These are phyloP conservation scores for Hydrotaea diabolus DNA, from an alignment of 2,888 invertebrate genomes.

Conservation along the genomic window DNA sequence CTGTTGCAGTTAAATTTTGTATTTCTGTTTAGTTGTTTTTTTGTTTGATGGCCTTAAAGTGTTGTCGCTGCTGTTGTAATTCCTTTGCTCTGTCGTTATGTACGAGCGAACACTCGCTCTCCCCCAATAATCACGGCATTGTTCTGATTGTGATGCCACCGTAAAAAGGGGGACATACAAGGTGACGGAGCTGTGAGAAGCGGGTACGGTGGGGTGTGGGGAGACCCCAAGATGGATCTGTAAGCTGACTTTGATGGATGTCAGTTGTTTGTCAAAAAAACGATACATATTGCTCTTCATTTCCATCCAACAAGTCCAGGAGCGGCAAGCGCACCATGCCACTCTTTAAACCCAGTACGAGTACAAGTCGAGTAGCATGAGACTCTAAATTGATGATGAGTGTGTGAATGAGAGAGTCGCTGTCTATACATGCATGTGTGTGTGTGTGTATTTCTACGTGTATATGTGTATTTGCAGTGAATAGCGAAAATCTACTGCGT, in stretches of 20 bases:
- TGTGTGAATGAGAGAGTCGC: slow-evolving; percentile 56
- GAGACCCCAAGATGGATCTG: slow-evolving; percentile 52
- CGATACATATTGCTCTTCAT: slow-evolving; percentile 60
- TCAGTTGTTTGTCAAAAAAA: slow-evolving; percentile 79
- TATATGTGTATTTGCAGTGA: slow-evolving; percentile 61
- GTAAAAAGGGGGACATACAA: too few species aligned
- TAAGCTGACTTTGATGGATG: slow-evolving; percentile 78
- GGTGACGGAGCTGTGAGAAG: neutral
- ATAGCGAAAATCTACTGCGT: slow-evolving; percentile 69
- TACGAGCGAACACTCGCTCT: too few species aligned
- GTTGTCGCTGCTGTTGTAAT: slow-evolving; percentile 8
- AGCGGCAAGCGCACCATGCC: slow-evolving; percentile 24
- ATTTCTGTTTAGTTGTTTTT: slow-evolving; percentile 56
- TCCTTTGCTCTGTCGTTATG: too few species aligned
- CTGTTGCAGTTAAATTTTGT: slow-evolving; percentile 1
- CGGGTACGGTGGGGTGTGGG: neutral
- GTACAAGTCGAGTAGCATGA: neutral
- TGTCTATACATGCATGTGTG: neutral
- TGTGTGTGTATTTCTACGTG: too few species aligned
- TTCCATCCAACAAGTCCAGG: slow-evolving; percentile 28
- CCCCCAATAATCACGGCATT: slow-evolving; percentile 4
- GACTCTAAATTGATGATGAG: slow-evolving; percentile 65
- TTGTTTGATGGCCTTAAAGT: neutral
- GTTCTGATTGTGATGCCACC: neutral
- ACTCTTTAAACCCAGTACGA: slow-evolving; percentile 37